Conservation (phyloP, 2,797 vertebrate genomes). For the Phalanger gymnotis region DNA sequence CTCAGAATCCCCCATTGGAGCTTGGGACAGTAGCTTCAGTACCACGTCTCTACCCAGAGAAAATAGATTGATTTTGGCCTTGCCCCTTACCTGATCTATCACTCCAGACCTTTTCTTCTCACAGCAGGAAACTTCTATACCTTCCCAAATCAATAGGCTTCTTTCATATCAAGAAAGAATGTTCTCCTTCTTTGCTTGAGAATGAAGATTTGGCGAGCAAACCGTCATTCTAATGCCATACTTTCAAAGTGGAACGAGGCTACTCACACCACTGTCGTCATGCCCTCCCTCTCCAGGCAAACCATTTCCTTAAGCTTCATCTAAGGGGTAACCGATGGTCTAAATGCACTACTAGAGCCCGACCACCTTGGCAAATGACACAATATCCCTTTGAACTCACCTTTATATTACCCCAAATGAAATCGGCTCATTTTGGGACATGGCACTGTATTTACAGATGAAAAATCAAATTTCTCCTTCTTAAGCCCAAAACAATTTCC, state of each 20-base stretch:
- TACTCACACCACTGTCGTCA: rapidly evolving
- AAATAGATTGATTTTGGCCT: not conserved
- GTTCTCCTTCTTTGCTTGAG: not conserved
- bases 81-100: not conserved
- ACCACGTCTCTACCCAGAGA: not conserved
- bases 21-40: not conserved
- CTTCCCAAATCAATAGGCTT: not conserved
- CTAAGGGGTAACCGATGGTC: not conserved
- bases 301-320: not conserved
- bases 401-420: not conserved
- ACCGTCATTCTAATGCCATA: not conserved
- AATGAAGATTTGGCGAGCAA: not conserved
- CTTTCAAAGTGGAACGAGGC: not conserved
- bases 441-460: not conserved
- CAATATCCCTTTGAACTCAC: not conserved
- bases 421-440: not conserved
- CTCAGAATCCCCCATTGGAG: not conserved
- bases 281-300: not conserved
- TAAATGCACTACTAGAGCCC: not conserved
- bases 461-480: slow-evolving; percentile 14
- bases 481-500: slow-evolving; percentile 20
- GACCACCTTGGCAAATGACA: not conserved
- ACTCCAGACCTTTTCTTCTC: not conserved
- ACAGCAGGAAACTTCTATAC: not conserved
- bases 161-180: not conserved